Percentiles rank a stretch among this genome's conserved stretches.
These are phyloP conservation scores for Hypanus sabinus DNA, from an alignment of 2,113 vertebrate genomes.

Conservation along the genomic window DNA sequence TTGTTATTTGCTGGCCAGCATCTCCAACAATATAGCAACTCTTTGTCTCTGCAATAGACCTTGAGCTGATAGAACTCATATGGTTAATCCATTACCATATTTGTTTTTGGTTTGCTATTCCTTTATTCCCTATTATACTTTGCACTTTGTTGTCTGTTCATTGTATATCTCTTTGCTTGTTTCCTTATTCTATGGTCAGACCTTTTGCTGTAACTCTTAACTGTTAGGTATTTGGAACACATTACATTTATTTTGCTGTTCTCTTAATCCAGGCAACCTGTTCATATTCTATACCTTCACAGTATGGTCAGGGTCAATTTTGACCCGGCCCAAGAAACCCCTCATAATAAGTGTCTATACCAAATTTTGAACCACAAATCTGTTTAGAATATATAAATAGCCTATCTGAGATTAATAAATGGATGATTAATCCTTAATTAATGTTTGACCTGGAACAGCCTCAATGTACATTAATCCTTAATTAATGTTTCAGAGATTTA, in stretches of 20 bases:
- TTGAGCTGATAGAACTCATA: background rate
- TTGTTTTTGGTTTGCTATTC: background rate
- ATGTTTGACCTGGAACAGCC: no score
- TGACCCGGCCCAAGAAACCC: no score
- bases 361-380: no score
- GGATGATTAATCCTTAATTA: no score
- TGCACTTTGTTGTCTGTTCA: background rate
- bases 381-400: no score
- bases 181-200: background rate
- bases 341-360: no score
- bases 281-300: no score
- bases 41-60: background rate
- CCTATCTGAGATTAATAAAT: no score
- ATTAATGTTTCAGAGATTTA: no score
- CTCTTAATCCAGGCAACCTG: no score
- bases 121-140: background rate
- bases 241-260: background rate
- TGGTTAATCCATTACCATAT: background rate
- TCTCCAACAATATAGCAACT: background rate
- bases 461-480: no score
- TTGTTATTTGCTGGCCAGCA: background rate
- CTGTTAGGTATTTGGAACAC: background rate
- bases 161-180: background rate
- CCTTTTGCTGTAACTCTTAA: background rate
- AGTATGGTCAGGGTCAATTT: no score